These are phyloP conservation scores for Megalurothrips usitatus DNA, from an alignment of 2,888 invertebrate species.

Conservation along the genomic window DNA sequence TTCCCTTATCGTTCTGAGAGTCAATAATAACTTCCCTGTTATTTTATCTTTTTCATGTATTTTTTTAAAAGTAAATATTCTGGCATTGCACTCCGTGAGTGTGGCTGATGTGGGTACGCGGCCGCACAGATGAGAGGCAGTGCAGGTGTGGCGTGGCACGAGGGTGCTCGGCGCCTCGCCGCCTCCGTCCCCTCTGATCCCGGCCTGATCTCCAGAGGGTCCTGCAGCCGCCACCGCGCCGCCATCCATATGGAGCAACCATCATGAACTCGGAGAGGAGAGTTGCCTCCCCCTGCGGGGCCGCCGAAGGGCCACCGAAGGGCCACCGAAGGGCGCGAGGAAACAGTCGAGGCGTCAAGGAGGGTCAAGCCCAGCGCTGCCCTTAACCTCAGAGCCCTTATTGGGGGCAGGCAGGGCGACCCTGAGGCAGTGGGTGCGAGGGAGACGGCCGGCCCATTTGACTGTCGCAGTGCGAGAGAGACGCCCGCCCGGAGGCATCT, in stretches of 20 bases:
- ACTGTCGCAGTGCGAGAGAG: no score
- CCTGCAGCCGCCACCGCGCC: not conserved
- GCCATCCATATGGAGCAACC: slow-evolving; percentile 10
- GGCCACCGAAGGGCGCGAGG: no score
- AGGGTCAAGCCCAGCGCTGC: not conserved
- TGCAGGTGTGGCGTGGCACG: not conserved
- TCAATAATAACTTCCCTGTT: no score
- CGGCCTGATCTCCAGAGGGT: not conserved
- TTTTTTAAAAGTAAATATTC: no score
- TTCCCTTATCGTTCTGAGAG: no score
- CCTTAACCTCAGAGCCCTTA: not conserved
- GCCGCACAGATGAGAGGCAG: no score
- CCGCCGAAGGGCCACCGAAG: not conserved
- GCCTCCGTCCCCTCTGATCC: not conserved
- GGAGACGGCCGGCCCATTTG: no score
- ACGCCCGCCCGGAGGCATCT: no score
- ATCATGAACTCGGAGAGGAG: not conserved
- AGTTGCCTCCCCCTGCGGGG: not conserved
- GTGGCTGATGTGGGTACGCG: not conserved
- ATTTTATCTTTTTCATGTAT: no score
- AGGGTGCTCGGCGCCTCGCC: no score
- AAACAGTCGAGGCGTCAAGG: not conserved
- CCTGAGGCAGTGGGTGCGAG: not conserved
- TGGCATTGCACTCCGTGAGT: no score
- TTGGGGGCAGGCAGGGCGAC: not conserved